A percentile compares a stretch with the other conserved stretches of the same genome.
These are phyloP conservation scores for Phytoseiulus persimilis DNA, from an alignment of 2,888 invertebrate genomes.

Conservation along the genomic window DNA sequence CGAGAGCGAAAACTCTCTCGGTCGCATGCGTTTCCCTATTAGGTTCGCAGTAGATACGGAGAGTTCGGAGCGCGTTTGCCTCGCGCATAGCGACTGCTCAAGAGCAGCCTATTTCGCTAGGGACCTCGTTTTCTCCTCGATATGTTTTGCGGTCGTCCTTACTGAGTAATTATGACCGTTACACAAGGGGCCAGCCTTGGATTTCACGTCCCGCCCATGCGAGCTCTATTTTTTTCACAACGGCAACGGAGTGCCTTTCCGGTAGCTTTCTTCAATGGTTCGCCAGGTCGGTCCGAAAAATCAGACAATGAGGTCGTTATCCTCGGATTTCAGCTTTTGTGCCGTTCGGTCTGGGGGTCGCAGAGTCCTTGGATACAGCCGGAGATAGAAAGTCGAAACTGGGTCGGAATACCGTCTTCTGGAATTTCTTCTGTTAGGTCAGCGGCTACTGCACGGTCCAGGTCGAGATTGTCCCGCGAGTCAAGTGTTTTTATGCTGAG, in stretches of 20 bases:
- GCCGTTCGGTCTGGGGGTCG: background rate
- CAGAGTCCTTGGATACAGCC: background rate
- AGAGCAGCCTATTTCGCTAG: background rate
- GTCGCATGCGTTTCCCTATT: background rate
- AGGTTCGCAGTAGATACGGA: background rate
- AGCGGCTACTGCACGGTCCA: background rate
- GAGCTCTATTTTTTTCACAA: background rate
- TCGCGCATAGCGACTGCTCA: too few relatives aligned
- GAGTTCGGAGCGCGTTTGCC: background rate
- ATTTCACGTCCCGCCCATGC: background rate
- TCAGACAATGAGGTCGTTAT: background rate
- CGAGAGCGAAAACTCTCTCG: background rate
- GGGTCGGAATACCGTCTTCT: background rate
- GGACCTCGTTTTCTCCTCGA: background rate
- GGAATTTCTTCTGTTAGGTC: background rate
- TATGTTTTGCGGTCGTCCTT: background rate
- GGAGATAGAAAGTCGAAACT: background rate
- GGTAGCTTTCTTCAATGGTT: too few relatives aligned
- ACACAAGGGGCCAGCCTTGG: background rate
- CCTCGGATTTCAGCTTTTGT: background rate
- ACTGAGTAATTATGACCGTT: background rate
- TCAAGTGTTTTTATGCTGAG: background rate
- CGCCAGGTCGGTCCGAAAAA: background rate
- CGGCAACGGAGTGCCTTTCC: too few relatives aligned
- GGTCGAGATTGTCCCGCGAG: background rate